Evolutionary conservation across 1,140 invertebrate genomes (phyloP), one percentile per base, ranked within the genome.

Genomic region (Psilanteris sp.): DNA sequence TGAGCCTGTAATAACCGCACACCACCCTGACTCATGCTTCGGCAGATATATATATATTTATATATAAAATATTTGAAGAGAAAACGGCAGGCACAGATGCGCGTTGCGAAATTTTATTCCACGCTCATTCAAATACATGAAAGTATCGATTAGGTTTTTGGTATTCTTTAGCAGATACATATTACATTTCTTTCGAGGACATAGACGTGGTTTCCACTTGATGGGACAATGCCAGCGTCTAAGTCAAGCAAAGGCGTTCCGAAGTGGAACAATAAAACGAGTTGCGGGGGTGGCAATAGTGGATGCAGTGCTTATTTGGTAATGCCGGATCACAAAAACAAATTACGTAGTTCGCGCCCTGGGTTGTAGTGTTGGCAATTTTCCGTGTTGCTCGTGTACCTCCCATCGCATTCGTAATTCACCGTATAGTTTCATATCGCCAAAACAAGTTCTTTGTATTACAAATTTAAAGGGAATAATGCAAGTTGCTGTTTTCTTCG

Each of bases 121-220:
- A n/a, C 37, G 50, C 50, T 54, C 50, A 37, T 72, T 68, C 46
- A 26, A 59, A 68, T 68, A 68, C 57, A 52, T 64, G 57, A 44
- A 39, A 64, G 39, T 73, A 66, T 78, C 70, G 76, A 68, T 70
- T 66, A 68, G 50, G 36, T 62, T 72, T 57, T 59, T 44, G 39
- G 44, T 54, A 77, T 71, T 72, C 54, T 55, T 71, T 27, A 18
- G 16, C 36, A 36, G 44, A 70, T 64, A 76, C 48, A 75, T 70
- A 76, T 76, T 76, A 57, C 64, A 64, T 70, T 68, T 59, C 41
- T 46, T 18, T 8, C 36, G 50, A 22, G n/a, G 31, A 15, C 13
- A 22, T 46, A 46, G 43, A 52, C 54, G 43, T 59, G 43, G 22
- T 66, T 73, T 59, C 59, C 52, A 57, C 46, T 55, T 52, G 24